Percentiles rank a stretch among this genome's conserved stretches.
Evolutionary conservation across 2,888 invertebrate genomes (phyloP).

Genomic region (Callyntrura sp.): DNA sequence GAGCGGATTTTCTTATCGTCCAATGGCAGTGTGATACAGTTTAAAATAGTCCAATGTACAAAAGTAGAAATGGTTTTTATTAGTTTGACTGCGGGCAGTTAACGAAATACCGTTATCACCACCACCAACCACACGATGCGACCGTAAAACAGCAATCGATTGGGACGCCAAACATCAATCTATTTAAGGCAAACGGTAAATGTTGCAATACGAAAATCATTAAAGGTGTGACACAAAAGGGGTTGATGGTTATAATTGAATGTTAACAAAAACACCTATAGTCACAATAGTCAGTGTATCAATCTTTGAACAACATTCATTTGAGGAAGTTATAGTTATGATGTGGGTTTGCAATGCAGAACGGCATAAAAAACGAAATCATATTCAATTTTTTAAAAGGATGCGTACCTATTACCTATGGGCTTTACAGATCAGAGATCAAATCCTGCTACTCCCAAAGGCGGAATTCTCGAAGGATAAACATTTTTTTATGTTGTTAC

Average conservation of each 20-base stretch:
- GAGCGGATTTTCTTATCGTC: background rate
- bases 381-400: no score
- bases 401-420: background rate
- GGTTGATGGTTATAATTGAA: constrained; percentile 24
- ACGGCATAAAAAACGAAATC: background rate
- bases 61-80: background rate
- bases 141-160: background rate
- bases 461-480: constrained; percentile 63
- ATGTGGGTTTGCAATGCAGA: constrained; percentile 43
- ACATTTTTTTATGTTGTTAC: background rate
- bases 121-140: background rate
- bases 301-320: background rate
- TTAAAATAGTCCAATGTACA: background rate
- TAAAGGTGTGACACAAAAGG: constrained; percentile 68
- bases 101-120: constrained; percentile 25
- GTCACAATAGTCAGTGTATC: background rate
- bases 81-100: constrained; percentile 40
- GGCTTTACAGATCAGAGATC: constrained; percentile 19
- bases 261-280: constrained; percentile 10
- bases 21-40: background rate
- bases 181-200: background rate
- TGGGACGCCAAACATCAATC: background rate
- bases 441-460: constrained; percentile 69
- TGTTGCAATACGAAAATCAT: background rate
- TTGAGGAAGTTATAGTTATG: constrained; percentile 16